Base-by-base conservation (phyloP, 1,140 invertebrate species). In the Paracyclopina nana region DNA sequence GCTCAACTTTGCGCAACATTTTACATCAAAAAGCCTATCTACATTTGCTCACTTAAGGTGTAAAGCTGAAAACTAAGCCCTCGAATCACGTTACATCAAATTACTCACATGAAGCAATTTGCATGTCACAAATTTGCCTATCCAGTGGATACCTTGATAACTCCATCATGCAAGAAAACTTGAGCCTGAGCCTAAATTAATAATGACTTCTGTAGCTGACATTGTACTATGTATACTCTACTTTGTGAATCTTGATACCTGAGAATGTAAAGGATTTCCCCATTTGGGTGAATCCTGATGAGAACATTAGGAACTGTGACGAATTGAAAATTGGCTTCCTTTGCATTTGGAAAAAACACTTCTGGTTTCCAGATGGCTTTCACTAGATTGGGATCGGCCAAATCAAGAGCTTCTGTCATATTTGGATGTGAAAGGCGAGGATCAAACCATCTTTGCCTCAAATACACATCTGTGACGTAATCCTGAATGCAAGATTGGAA, bases 291-390 rank as follows among this genome's bases (percentile, higher is more conserved):
- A 20, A 78, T 72, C 48, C 77, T 61, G 55, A 79, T 71, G 5
- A 78, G 60, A 28, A 76, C 74, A 59, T 78, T 78, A 6, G 77
- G 73, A 14, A 78, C 73, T 0, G 72, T 76, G 14, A 76, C 74
- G 56, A 71, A 72, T 58, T 76, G 75, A 58, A 75, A 75, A 56
- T 72, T 69, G 0, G 72, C 75, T 54, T 72, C 65, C 60, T 78
- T 78, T 16, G 75, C 76, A 60, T 79, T 78, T 24, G 72, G 68
- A 56, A 78, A 77, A 59, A 76, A 78, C 3, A 75, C 69, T 57
- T 78, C 75, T 0, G 76, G 76, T 46, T 77, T 72, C 77, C 76
- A 78, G 46, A 78, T 71, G 29, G 65, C 63, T 54, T 71, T 69
- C 1, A 76, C 69, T 28, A 76, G 58, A 51, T 70, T 70, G 1